Conservation (phyloP, 2,888 invertebrate species). For the Aethes cnicana region DNA sequence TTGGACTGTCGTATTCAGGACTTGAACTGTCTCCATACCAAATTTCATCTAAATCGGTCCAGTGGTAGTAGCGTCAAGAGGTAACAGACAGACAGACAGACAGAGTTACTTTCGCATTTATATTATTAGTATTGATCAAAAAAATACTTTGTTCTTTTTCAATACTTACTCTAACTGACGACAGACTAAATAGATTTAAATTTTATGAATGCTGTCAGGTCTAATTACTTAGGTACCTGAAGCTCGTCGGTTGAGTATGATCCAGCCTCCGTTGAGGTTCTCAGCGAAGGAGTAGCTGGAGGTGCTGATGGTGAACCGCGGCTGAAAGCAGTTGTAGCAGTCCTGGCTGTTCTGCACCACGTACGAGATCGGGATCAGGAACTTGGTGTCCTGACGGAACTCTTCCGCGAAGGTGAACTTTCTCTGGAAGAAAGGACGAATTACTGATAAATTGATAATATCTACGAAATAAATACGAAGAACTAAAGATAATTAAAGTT, state of each 20-base stretch:
- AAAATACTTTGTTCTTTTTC: too few species aligned
- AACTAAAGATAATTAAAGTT: too few species aligned
- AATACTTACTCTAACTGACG: conserved; percentile 20
- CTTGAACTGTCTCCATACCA: too few species aligned
- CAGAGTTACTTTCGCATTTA: too few species aligned
- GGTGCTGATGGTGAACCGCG: conserved; percentile 61
- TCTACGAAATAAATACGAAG: too few species aligned
- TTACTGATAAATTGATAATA: too few species aligned
- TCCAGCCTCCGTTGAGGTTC: conserved; percentile 70
- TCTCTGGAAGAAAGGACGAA: conserved; percentile 60
- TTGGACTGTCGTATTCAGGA: too few species aligned
- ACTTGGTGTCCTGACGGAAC: conserved; percentile 55
- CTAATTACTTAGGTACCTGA: conserved; percentile 54
- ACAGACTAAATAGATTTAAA: not conserved
- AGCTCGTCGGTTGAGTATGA: conserved; percentile 67
- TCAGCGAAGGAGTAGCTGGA: conserved; percentile 68
- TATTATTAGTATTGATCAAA: too few species aligned
- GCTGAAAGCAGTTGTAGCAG: conserved; percentile 69
- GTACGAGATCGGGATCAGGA: conserved; percentile 69
- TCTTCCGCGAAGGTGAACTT: conserved; percentile 58
- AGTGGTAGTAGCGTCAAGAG: too few species aligned
- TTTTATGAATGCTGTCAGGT: too few species aligned
- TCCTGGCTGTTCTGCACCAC: conserved; percentile 60
- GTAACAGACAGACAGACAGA: too few species aligned
- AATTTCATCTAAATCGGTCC: too few species aligned